Conservation (phyloP, 2,797 vertebrate genomes). For the Hippopotamyrus pictus region DNA sequence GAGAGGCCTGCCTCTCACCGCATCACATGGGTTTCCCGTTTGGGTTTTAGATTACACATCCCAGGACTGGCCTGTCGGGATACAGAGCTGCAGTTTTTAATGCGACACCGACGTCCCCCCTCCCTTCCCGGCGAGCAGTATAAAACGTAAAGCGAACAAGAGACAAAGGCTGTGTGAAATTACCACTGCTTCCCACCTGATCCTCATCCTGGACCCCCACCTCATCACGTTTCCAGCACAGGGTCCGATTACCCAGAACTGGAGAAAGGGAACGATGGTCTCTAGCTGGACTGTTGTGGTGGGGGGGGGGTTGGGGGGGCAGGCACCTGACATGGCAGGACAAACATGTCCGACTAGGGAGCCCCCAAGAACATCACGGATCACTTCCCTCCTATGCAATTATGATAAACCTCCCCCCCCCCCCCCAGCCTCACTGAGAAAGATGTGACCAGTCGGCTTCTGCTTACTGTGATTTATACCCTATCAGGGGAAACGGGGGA, state of each 20-base stretch:
- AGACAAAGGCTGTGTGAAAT: not conserved
- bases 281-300: not conserved
- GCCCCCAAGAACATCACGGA: not conserved
- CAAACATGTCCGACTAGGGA: not conserved
- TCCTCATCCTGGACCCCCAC: not conserved
- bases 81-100: not conserved
- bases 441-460: not conserved
- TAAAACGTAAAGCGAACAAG: not conserved
- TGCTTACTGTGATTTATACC: not conserved
- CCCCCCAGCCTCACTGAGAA: not conserved
- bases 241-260: not conserved
- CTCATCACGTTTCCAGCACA: not conserved
- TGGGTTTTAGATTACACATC: not conserved
- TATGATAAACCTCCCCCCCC: not conserved
- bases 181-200: not conserved
- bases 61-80: not conserved
- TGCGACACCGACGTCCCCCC: not conserved
- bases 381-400: not conserved
- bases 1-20: not conserved
- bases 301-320: not conserved
- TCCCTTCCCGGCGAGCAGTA: not conserved
- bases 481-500: not conserved
- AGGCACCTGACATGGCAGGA: not conserved
- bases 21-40: not conserved
- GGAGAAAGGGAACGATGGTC: not conserved